Conservation (phyloP, 1,140 invertebrate species). For the Bactericera cockerelli region DNA sequence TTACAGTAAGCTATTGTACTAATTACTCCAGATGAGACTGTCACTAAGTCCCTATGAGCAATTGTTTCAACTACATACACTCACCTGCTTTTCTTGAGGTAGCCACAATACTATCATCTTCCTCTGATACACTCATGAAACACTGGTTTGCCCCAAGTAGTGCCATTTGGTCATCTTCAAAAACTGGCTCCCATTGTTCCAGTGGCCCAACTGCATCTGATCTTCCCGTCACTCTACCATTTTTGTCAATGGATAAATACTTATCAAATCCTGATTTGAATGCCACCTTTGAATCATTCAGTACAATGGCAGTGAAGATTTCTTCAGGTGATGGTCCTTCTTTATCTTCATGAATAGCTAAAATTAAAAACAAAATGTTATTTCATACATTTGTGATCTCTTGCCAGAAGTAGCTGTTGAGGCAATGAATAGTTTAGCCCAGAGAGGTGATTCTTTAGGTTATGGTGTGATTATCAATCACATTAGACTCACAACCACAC, state of each 20-base stretch:
- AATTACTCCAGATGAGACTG: too few relatives aligned
- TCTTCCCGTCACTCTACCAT: conserved; percentile 64
- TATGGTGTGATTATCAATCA: too few relatives aligned
- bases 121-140: conserved; percentile 65
- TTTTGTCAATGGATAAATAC: conserved; percentile 65
- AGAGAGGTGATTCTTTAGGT: too few relatives aligned
- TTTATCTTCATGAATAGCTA: conserved; percentile 4
- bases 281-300: conserved; percentile 73
- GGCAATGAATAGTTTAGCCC: too few relatives aligned
- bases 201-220: conserved; percentile 82
- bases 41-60: too few relatives aligned
- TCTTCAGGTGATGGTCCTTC: conserved; percentile 84
- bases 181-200: conserved; percentile 92
- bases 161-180: conserved; percentile 76
- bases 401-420: too few relatives aligned
- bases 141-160: conserved; percentile 57
- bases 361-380: too few relatives aligned
- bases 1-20: too few relatives aligned
- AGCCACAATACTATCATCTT: conserved; percentile 72
- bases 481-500: too few relatives aligned
- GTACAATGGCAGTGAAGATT: conserved; percentile 76
- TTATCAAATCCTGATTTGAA: conserved; percentile 96
- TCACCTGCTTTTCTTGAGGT: conserved; percentile 45
- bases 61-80: too few relatives aligned
- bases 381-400: too few relatives aligned